A percentile compares a stretch with the other conserved stretches of the same genome.
Conservation (phyloP, 2,888 invertebrate species). For the Lasiommata megera region DNA sequence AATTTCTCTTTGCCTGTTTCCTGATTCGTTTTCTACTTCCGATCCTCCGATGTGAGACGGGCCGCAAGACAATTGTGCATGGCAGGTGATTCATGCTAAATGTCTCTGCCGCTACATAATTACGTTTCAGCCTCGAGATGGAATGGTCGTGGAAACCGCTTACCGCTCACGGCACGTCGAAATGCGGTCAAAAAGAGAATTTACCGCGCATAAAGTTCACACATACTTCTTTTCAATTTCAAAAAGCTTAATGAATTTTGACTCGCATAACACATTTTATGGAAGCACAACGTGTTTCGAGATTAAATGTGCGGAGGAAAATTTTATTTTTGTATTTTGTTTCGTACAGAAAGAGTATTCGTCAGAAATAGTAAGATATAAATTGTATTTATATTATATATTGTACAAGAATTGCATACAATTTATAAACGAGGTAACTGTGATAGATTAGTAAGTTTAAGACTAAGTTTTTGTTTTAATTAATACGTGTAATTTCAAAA, state of each 20-base stretch:
- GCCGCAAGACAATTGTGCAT: slow-evolving; percentile 19
- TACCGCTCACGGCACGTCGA: slow-evolving; percentile 16
- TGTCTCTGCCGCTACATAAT: slow-evolving; percentile 19
- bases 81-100: slow-evolving; percentile 32
- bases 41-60: neutral
- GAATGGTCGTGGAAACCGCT: slow-evolving; percentile 19
- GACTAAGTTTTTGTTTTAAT: too few species aligned
- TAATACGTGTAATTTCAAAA: too few species aligned
- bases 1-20: too few species aligned
- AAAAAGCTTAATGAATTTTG: slow-evolving; percentile 16
- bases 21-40: too few species aligned
- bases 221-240: slow-evolving; percentile 18
- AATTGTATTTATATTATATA: too few species aligned
- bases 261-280: slow-evolving; percentile 4
- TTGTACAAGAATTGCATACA: too few species aligned
- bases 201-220: slow-evolving; percentile 19
- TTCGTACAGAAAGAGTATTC: neutral
- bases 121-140: slow-evolving; percentile 23
- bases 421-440: too few species aligned
- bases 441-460: too few species aligned
- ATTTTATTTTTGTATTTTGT: neutral
- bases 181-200: slow-evolving; percentile 28
- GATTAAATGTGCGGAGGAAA: neutral
- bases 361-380: neutral
- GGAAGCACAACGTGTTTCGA: neutral